Conservation (phyloP, 2,113 vertebrate species). For the Mugil cephalus region DNA sequence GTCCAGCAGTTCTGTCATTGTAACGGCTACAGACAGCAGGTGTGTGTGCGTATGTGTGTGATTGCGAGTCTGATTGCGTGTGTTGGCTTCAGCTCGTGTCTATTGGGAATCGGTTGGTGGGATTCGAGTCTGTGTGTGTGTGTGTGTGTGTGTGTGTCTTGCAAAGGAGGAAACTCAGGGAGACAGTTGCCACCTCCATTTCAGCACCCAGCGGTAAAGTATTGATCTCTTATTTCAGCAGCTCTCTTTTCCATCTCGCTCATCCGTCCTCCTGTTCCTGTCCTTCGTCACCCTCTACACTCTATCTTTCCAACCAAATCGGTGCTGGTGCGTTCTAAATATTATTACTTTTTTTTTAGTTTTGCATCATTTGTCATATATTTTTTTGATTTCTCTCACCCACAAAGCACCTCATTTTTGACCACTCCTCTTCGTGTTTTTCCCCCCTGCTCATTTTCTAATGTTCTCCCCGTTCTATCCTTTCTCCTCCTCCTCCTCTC, state of each 20-base stretch:
- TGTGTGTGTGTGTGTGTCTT: constrained; percentile 30
- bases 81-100: constrained; percentile 3
- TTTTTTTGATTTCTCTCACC: constrained; percentile 1
- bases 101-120: neutral
- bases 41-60: constrained; percentile 8
- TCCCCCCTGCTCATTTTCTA: neutral
- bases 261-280: constrained; percentile 39
- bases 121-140: constrained; percentile 14
- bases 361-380: neutral
- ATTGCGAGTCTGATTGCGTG: too few species aligned
- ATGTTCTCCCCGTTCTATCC: neutral
- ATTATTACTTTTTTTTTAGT: neutral
- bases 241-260: constrained; percentile 44
- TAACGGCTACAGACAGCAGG: constrained; percentile 30
- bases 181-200: constrained; percentile 76
- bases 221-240: constrained; percentile 73
- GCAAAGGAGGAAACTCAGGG: constrained; percentile 63
- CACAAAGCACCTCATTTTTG: neutral
- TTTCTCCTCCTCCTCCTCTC: constrained; percentile 12
- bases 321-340: neutral
- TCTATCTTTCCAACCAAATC: neutral
- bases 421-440: neutral
- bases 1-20: constrained; percentile 23
- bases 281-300: constrained; percentile 18
- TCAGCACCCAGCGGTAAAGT: constrained; percentile 71